Conservation (phyloP, 2,888 invertebrate genomes). For the Beris chalybata region DNA sequence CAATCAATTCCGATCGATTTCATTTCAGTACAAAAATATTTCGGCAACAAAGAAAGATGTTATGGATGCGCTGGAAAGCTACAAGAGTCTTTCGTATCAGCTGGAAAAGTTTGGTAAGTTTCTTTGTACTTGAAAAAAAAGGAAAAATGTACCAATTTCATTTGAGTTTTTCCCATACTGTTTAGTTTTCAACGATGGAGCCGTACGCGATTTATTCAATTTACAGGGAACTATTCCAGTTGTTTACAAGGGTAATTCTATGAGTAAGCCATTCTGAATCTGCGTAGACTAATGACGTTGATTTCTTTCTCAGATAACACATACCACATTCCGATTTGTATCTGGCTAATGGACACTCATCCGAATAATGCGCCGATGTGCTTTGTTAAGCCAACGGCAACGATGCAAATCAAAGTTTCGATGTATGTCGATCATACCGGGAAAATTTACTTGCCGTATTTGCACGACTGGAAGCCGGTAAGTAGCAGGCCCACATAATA, state of each 20-base stretch:
- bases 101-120: conserved; percentile 70
- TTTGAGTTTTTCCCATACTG: conserved; percentile 39
- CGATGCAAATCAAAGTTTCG: conserved; percentile 95
- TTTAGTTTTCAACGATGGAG: conserved; percentile 86
- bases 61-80: conserved; percentile 64
- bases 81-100: conserved; percentile 66
- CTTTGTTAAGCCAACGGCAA: conserved; percentile 90
- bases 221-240: conserved; percentile 93
- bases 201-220: conserved; percentile 76
- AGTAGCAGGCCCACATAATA: conserved; percentile 43
- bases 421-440: conserved; percentile 94
- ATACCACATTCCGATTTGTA: conserved; percentile 95
- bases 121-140: background rate
- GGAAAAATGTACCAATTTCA: too few species aligned
- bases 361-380: conserved; percentile 95
- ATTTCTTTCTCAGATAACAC: conserved; percentile 61
- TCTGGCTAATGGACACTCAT: conserved; percentile 97
- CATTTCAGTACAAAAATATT: conserved; percentile 69
- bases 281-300: background rate
- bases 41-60: conserved; percentile 70
- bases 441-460: conserved; percentile 92
- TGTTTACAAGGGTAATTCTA: conserved; percentile 72
- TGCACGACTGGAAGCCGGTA: conserved; percentile 90
- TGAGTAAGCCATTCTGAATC: conserved; percentile 3
- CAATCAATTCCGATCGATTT: background rate